Evolutionary conservation across 2,888 invertebrate species (phyloP).

Genomic region (Drosophila parthenogenetica): DNA sequence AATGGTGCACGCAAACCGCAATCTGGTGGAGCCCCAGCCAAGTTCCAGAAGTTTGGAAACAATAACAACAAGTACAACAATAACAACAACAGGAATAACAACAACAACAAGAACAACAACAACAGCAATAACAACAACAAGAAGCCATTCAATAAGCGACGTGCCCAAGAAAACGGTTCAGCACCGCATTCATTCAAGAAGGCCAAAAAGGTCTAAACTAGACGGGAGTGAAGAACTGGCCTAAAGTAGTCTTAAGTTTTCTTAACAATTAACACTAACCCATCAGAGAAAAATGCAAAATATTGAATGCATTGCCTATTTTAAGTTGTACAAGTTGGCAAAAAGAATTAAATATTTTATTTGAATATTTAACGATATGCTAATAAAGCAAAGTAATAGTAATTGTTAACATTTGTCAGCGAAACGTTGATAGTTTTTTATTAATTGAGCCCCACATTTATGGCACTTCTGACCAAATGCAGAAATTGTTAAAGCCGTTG

Average conservation of each 20-base stretch:
- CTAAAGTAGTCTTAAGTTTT: conserved; percentile 34
- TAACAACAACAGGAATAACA: conserved; percentile 12
- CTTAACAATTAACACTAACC: conserved; percentile 25
- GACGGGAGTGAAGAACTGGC: not conserved
- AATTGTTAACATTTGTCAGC: conserved; percentile 48
- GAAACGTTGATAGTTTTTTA: conserved; percentile 14
- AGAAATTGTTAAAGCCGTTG: conserved; percentile 36
- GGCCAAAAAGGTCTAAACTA: conserved; percentile 32
- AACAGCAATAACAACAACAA: conserved; percentile 25
- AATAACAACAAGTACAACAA: conserved; percentile 20
- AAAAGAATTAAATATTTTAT: conserved; percentile 17
- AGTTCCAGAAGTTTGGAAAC: conserved; percentile 19
- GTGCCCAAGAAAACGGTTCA: conserved; percentile 31
- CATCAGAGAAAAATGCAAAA: conserved; percentile 26
- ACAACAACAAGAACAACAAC: conserved; percentile 4
- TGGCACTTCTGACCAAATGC: conserved; percentile 25
- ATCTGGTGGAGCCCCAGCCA: conserved; percentile 6
- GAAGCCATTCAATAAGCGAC: conserved; percentile 61
- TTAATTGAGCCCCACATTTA: not conserved
- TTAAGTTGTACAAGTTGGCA: conserved; percentile 43
- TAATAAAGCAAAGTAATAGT: conserved; percentile 34
- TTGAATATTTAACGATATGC: conserved; percentile 44
- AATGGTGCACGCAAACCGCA: not conserved
- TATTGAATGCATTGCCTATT: conserved; percentile 32
- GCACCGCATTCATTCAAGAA: conserved; percentile 39